phyloP scores from a whole-genome alignment of 2,888 invertebrate genomes.

The Scaptodrosophila latifasciaeformis region DNA sequence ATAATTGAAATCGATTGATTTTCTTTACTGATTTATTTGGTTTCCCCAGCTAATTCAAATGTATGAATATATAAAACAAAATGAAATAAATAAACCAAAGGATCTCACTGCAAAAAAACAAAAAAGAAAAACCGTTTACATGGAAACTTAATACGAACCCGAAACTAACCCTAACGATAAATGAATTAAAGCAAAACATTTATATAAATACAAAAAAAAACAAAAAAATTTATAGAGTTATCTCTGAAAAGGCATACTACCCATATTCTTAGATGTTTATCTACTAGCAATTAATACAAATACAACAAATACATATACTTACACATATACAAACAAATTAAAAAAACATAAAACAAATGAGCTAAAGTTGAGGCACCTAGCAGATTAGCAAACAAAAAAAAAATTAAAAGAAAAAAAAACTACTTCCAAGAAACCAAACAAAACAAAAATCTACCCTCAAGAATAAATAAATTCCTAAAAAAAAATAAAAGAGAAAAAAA shows the following conservation, averaged over 20 bases:
- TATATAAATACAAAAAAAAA: constrained; percentile 12
- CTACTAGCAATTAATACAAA: constrained; percentile 22
- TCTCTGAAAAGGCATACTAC: constrained; percentile 5
- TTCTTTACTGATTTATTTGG: neutral
- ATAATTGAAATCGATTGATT: constrained; percentile 25
- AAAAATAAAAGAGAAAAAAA: constrained; percentile 8
- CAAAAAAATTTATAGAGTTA: neutral
- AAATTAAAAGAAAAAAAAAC: constrained; percentile 3
- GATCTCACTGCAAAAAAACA: constrained; percentile 24
- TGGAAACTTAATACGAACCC: constrained; percentile 25
- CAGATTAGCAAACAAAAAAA: constrained; percentile 21
- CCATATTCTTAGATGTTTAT: constrained; percentile 34
- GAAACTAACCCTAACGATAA: constrained; percentile 64
- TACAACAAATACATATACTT: neutral
- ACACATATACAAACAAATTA: neutral
- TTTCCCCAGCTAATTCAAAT: constrained; percentile 10
- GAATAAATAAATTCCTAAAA: constrained; percentile 21
- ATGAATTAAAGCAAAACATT: constrained; percentile 32
- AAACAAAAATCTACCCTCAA: constrained; percentile 1
- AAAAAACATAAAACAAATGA: constrained; percentile 3
- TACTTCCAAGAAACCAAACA: neutral
- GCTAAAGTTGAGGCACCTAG: constrained; percentile 19
- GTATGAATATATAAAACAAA: neutral
- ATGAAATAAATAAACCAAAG: constrained; percentile 3
- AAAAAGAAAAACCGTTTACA: constrained; percentile 17